These are phyloP conservation scores for Crambe crambe DNA, from an alignment of 37 sponge, comb jelly and placozoan species.

Conservation along the genomic window DNA sequence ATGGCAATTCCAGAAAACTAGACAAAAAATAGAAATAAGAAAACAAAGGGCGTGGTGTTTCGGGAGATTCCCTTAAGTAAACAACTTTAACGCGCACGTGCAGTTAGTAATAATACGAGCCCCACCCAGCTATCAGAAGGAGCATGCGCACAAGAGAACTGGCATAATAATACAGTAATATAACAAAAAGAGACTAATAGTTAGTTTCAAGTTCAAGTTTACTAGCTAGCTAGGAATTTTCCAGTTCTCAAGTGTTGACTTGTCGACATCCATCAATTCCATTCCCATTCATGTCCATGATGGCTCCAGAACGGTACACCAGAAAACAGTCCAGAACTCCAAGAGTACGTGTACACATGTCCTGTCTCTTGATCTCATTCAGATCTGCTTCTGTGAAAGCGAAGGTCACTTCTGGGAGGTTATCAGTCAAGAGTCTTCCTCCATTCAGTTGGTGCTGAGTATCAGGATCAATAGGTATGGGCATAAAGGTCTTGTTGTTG, in stretches of 20 bases:
- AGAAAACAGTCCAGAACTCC: slow-evolving; percentile 74
- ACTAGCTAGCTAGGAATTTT: too few relatives aligned
- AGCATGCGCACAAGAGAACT: too few relatives aligned
- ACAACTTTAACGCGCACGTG: too few relatives aligned
- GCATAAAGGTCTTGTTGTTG: slow-evolving; percentile 61
- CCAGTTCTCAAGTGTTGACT: slow-evolving; percentile 6
- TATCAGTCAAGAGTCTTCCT: slow-evolving; percentile 22
- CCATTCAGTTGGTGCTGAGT: slow-evolving; percentile 72
- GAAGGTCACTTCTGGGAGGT: slow-evolving; percentile 31
- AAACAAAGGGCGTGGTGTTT: too few relatives aligned
- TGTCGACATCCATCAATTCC: slow-evolving; percentile 75
- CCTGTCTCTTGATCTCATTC: slow-evolving; percentile 87
- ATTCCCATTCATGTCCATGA: slow-evolving; percentile 82
- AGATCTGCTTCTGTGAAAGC: slow-evolving; percentile 55
- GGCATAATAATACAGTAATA: too few relatives aligned
- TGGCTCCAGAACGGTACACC: slow-evolving; percentile 64
- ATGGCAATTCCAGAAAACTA: too few relatives aligned
- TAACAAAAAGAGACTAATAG: too few relatives aligned
- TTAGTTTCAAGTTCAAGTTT: too few relatives aligned
- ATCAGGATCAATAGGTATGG: slow-evolving; percentile 52
- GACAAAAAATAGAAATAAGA: too few relatives aligned
- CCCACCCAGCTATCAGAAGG: too few relatives aligned
- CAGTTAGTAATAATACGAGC: too few relatives aligned
- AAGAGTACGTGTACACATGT: slow-evolving; percentile 76
- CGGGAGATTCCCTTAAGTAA: too few relatives aligned